Conservation (phyloP, 2,113 vertebrate genomes). For the Sebastes fasciatus region DNA sequence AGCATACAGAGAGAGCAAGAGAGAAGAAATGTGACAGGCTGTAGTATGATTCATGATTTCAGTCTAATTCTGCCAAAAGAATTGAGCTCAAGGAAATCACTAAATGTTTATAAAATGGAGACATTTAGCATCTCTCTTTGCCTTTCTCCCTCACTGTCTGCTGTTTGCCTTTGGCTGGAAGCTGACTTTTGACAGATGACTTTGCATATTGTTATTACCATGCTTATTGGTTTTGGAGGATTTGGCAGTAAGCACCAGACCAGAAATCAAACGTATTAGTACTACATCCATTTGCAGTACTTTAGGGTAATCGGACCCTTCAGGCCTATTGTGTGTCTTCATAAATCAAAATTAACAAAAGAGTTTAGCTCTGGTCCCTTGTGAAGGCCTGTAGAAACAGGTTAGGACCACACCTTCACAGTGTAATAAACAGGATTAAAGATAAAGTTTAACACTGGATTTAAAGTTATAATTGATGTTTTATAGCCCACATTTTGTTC, state of each 20-base stretch:
- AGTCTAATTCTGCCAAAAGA: constrained; percentile 60
- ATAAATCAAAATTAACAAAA: constrained; percentile 66
- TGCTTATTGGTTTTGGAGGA: constrained; percentile 73
- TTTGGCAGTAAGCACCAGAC: constrained; percentile 53
- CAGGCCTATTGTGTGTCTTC: constrained; percentile 41
- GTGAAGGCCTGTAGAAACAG: constrained; percentile 28
- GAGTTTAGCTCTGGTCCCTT: constrained; percentile 19
- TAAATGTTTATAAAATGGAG: constrained; percentile 69
- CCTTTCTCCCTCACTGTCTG: constrained; percentile 38
- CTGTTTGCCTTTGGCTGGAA: constrained; percentile 66
- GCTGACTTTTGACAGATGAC: constrained; percentile 69
- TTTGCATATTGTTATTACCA: constrained; percentile 71
- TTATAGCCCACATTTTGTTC: background rate
- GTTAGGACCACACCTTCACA: background rate
- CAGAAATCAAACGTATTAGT: constrained; percentile 58
- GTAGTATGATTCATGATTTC: constrained; percentile 63
- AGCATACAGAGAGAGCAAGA: constrained; percentile 21
- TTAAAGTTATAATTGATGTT: background rate
- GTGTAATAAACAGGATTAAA: constrained; percentile 1
- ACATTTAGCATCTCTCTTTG: constrained; percentile 57
- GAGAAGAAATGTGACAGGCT: background rate
- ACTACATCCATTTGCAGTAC: constrained; percentile 55
- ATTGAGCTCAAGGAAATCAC: constrained; percentile 54
- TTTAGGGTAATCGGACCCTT: constrained; percentile 58
- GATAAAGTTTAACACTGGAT: background rate